A percentile compares a stretch with the other conserved stretches of the same genome.
These are phyloP conservation scores for Macrophya alboannulata DNA, from an alignment of 2,888 invertebrate species.

Conservation along the genomic window DNA sequence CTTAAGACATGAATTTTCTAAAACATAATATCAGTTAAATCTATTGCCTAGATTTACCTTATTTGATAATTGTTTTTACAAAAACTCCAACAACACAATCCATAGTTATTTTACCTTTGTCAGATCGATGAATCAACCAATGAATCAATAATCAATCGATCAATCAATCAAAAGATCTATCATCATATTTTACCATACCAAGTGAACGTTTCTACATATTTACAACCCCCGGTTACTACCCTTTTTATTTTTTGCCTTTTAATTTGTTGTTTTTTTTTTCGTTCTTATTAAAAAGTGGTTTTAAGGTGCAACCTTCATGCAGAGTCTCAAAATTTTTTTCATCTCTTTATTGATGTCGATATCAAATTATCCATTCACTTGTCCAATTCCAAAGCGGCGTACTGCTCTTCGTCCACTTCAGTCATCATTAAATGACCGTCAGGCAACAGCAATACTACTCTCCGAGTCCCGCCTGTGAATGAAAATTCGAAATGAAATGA, in stretches of 20 bases:
- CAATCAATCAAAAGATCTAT: conserved; percentile 64
- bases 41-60: conserved; percentile 63
- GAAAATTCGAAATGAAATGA: conserved; percentile 1
- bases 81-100: conserved; percentile 64
- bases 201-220: conserved; percentile 41
- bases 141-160: too few relatives aligned
- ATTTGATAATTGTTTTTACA: conserved; percentile 64
- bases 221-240: conserved; percentile 20
- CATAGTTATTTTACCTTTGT: conserved; percentile 55
- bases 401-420: conserved; percentile 93
- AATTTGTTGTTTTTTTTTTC: too few relatives aligned
- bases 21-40: conserved; percentile 68
- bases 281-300: neutral
- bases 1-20: conserved; percentile 72
- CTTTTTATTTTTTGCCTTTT: neutral
- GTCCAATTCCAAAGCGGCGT: conserved; percentile 85
- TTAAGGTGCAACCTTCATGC: neutral
- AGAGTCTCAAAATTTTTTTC: conserved; percentile 26
- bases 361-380: conserved; percentile 77
- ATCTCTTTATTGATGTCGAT: conserved; percentile 52
- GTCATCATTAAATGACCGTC: conserved; percentile 94
- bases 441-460: conserved; percentile 91
- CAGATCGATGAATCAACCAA: conserved; percentile 59
- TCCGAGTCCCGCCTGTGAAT: conserved; percentile 88
- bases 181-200: conserved; percentile 43